Base-by-base conservation (phyloP, 1,140 invertebrate species). In the Drosophila grimshawi region DNA sequence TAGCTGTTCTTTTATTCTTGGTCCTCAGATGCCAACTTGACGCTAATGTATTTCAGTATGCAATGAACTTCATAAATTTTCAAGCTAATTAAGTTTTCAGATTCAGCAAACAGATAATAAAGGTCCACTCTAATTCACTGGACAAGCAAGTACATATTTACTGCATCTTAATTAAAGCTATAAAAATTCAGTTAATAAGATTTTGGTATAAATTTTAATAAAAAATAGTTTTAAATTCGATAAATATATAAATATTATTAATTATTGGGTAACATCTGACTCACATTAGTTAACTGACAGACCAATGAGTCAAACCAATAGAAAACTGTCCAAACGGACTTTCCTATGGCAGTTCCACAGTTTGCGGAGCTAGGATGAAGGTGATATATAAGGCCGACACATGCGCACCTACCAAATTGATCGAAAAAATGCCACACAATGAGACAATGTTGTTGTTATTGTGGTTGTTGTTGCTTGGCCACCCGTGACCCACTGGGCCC, bases 51-150 rank as follows among this genome's bases (percentile, higher is more conserved):
- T 90, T 91, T 91, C 74, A 53, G 66, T 74, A 69, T 74, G 69
- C 76, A 86, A 83, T 68, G 69, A 76, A 83, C 86, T 90, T 85
- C 65, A 81, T 83, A 86, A 81, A 90, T 90, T 86, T 79, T 79
- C 77, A 83, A 90, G 73, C 88, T 91, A 91, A 92, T 91, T 91
- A 90, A 78, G 70, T 81, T 80, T 61, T 56, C 52, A n/a, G 63
- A 65, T 85, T 66, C 30, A 43, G 11, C 52, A 19, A 32, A 35
- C 2, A 69, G 75, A 81, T 85, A 48, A 61, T 41, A 79, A 74
- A 53, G 61, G 59, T 59, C 71, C 46, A 81, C 39, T 19, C 43
- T 48, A 49, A 62, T 49, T 62, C 4, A 39, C 30, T 48, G 11
- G 19, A 19, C 19, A 19, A 19, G 19, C 19, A 19, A 48, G 1